Evolutionary conservation across 30 jellyfish, hydroid and myxozoan genomes (phyloP), one percentile per base, ranked within the genome.

Genomic region (Phacellophora camtschatica): DNA sequence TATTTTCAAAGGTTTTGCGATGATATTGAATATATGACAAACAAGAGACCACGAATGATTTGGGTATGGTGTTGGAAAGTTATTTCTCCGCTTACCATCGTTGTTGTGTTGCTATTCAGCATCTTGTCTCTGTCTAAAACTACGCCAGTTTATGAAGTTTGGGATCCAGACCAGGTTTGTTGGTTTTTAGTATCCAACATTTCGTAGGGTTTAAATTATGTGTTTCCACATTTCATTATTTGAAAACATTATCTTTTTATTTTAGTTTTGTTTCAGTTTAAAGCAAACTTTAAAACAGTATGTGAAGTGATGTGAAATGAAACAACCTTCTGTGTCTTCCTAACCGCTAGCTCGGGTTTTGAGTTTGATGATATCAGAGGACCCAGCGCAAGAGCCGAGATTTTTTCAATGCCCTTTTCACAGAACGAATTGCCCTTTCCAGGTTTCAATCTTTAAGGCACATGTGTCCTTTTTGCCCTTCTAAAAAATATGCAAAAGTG

Each of bases 41-140:
- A 93, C 86, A 85, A 86, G 54, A 58, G 97, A 50, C 99, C 99
- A 25, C 43, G 97, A 18, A 55, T 69, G 8, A 93, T 93, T 45
- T 93, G 99, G 99, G 63, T 93, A 88, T 61, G 96, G 87, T 93
- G 99, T 49, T 93, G 99, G 99, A 93, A 93, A 77, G 82, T 86
- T 65, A 79, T 93, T 11, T 93, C 99, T 16, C 99, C 99, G 10
- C 16, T 81, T 31, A 71, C 90, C 5, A 86, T 93, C 28, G 85
- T 93, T 2, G 73, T 93, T 34, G 96, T 93, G 32, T 75, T 93
- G 63, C 83, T 73, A 45, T 93, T 93, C 75, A 93, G 99, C 69
- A 86, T 93, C 29, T 34, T 36, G 76, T 88, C 94, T 37, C 55
- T 85, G 28, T 86, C 97, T 3, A 80, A 71, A 15, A 56, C 59